These are phyloP conservation scores for Uropetala carovei DNA, from an alignment of 2,888 invertebrate genomes.

Conservation along the genomic window DNA sequence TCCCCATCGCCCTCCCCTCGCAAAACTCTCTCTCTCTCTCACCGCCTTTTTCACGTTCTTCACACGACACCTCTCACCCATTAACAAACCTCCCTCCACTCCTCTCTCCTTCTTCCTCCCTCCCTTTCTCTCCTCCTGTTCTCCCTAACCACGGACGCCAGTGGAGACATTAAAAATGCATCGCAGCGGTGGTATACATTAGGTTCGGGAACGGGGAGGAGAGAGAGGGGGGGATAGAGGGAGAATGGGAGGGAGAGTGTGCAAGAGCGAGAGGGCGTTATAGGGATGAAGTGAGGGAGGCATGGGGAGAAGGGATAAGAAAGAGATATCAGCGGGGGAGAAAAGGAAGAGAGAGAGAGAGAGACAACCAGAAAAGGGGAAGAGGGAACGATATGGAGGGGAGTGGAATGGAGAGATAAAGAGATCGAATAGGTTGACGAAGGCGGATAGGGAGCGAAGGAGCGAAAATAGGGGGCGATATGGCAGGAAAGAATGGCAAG, in stretches of 20 bases:
- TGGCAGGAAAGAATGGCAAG: neutral
- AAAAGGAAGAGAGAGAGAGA: too few relatives aligned
- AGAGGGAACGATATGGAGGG: too few relatives aligned
- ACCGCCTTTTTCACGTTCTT: too few relatives aligned
- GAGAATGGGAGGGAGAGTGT: neutral
- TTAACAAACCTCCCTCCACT: neutral
- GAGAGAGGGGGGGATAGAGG: neutral
- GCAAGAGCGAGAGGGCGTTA: neutral
- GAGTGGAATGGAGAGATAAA: too few relatives aligned
- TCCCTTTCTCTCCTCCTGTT: neutral
- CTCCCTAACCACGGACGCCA: constrained; percentile 6
- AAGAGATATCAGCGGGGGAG: too few relatives aligned
- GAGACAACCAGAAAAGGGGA: too few relatives aligned
- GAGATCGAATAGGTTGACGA: too few relatives aligned
- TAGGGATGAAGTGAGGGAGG: neutral
- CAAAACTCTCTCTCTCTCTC: too few relatives aligned
- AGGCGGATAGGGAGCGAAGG: too few relatives aligned
- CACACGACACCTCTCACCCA: constrained; percentile 43
- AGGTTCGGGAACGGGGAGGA: constrained; percentile 4
- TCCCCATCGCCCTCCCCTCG: neutral
- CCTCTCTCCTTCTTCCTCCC: neutral
- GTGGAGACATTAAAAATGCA: constrained; percentile 53
- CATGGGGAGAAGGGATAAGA: neutral
- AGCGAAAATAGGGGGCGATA: neutral
- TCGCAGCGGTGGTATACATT: constrained; percentile 38